A percentile compares a stretch with the other conserved stretches of the same genome.
Conservation (phyloP, 2,888 invertebrate species). For the Drosophila macrospina region DNA sequence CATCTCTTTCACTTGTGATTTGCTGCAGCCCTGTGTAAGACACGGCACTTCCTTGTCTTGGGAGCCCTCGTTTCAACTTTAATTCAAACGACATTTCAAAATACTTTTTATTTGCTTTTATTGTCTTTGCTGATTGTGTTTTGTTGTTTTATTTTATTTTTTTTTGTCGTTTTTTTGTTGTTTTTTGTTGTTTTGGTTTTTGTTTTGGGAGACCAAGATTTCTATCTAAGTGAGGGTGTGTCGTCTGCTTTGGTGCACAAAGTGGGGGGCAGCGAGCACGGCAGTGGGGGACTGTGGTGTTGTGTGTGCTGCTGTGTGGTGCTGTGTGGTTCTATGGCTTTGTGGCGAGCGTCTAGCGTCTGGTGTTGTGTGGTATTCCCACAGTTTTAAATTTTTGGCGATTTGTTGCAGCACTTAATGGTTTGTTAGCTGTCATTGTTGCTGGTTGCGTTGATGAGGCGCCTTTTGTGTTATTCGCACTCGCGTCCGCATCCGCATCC, state of each 20-base stretch:
- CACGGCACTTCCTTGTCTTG: slow-evolving; percentile 16
- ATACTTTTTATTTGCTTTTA: slow-evolving; percentile 72
- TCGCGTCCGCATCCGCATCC: slow-evolving; percentile 9
- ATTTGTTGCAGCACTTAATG: slow-evolving; percentile 81
- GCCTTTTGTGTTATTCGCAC: slow-evolving; percentile 61
- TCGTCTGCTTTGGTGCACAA: slow-evolving; percentile 12
- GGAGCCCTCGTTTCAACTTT: slow-evolving; percentile 39
- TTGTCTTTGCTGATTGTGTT: slow-evolving; percentile 60
- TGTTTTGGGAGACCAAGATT: slow-evolving; percentile 61
- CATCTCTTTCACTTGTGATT: neutral
- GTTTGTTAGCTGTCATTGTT: slow-evolving; percentile 81
- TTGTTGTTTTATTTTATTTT: slow-evolving; percentile 28
- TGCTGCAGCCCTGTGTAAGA: slow-evolving; percentile 9
- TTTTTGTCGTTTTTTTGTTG: slow-evolving; percentile 13
- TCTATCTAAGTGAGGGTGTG: slow-evolving; percentile 43
- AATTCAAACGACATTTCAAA: slow-evolving; percentile 70
- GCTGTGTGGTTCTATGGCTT: slow-evolving; percentile 31
- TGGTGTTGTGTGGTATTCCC: slow-evolving; percentile 60
- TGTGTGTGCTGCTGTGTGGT: slow-evolving; percentile 9
- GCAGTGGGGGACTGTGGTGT: neutral
- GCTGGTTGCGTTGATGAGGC: slow-evolving; percentile 69
- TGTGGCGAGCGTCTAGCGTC: slow-evolving; percentile 31
- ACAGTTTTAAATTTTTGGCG: slow-evolving; percentile 81
- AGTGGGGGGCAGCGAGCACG: slow-evolving; percentile 17
- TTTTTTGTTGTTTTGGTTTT: slow-evolving; percentile 16